Base-by-base conservation (phyloP, 2,113 vertebrate species). In the Struthio camelus region DNA sequence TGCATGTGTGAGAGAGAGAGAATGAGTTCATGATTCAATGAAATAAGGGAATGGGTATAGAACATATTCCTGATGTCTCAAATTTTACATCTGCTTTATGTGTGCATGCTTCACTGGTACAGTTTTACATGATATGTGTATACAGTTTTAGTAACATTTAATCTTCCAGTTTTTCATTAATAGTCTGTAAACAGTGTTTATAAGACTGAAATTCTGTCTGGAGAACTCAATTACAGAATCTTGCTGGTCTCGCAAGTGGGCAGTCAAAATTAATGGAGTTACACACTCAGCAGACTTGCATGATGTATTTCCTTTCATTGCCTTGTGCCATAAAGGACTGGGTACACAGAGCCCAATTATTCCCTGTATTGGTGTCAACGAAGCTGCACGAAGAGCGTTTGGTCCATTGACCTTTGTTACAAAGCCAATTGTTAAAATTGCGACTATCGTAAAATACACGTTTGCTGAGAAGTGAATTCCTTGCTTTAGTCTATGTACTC, bases 251-350 rank as follows among this genome's bases (percentile, higher is more conserved):
- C 91, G 51, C 56, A 76, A 56, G 51, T 46, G 24, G 2, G 0
- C 15, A 16, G 22, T 56, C 78, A 80, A 79, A 64, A 51, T 61
- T 82, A 42, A 25, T 23, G 66, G 71, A 72, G 44, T 42, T 85
- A 87, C 67, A n/a, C 42, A 38, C 48, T 36, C 1, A 0, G 62
- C 36, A 67, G 50, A 32, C 22, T 92, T 59, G 42, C 0, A 0
- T 73, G 67, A 36, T 10, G 24, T 66, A 38, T 28, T 61, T 82
- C 66, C 48, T 89, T 82, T 56, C 62, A 15, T 3, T 89, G 80
- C 80, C 61, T 59, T 25, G 24, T 56, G 51, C 66, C 75, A 71
- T 78, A 87, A 24, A 69, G 65, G 42, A 34, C 54, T 46, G 54
- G 13, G 10, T 27, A 42, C 34, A 24, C 22, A 25, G 77, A 48